Base-by-base conservation (phyloP, 2,888 invertebrate species). In the Cataglyphis altisquamis region DNA sequence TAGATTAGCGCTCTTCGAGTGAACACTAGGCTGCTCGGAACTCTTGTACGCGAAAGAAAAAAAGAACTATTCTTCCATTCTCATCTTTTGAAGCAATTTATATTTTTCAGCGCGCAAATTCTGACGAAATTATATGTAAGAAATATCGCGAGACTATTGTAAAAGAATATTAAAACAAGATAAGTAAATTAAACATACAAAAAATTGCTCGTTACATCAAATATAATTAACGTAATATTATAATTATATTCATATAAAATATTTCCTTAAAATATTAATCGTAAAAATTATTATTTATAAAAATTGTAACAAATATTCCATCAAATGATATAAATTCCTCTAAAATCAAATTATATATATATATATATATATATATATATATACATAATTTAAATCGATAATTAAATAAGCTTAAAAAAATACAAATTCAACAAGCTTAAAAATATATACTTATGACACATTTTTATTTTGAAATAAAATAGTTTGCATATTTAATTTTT, bases 1-100 rank as follows among this genome's bases (percentile, higher is more conserved):
- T 89, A 92, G 92, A 93, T 93, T 93, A 93, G 90, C 89, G 86
- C 88, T 91, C 90, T 91, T 91, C 85, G 87, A 87, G 90, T 91
- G 85, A 89, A 85, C 91, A 72, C 85, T 81, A 68, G 60, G 39
- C 87, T 80, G 63, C 74, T 68, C 10, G 21, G 55, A 57, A 12
- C 68, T 70, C 32, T 70, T 78, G 39, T 45, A 70, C 25, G 8
- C 32, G 45, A 70, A 70, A 57, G 45, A 12, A 57, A 21, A 45
- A 60, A 57, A 21, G 36, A 60, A 80, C 5, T 12, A 21, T 70
- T 70, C 25, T 21, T 45, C 36, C 25, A 60, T n/a, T 36, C 36
- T 80, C 29, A 60, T 52, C 29, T 45, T 32, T 70, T 25, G 15
- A 62, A 70, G n/a, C 32, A 18, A 68, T 0, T 45, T 45, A 45